These are phyloP conservation scores for Podarcis cretensis DNA, from an alignment of 2,113 vertebrate genomes.

Conservation along the genomic window DNA sequence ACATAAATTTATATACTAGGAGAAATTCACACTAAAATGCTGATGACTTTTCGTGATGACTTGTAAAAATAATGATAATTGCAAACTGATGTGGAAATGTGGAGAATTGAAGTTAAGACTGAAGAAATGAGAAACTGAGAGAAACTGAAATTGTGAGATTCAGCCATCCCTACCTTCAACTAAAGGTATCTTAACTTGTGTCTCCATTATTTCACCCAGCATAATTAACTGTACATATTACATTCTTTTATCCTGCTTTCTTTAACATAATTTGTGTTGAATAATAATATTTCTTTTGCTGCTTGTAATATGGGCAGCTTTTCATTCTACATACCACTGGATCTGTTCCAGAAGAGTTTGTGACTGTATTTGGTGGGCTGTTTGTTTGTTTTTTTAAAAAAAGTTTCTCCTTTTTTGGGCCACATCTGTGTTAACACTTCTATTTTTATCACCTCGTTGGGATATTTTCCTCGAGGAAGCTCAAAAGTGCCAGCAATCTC, in stretches of 20 bases:
- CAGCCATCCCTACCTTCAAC: too few species aligned
- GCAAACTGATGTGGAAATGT: too few species aligned
- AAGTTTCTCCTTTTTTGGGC: slow-evolving; percentile 22
- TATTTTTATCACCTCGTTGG: slow-evolving; percentile 59
- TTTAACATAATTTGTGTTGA: slow-evolving; percentile 47
- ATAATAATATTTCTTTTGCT: slow-evolving; percentile 57
- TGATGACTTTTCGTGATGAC: too few species aligned
- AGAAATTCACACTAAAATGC: too few species aligned
- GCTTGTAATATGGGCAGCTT: slow-evolving; percentile 33
- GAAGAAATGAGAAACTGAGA: too few species aligned
- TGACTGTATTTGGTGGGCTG: not conserved
- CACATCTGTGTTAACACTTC: slow-evolving; percentile 61
- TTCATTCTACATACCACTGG: slow-evolving; percentile 58
- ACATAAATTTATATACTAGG: too few species aligned
- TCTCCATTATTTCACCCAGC: slow-evolving; percentile 11
- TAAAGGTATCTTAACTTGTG: not conserved
- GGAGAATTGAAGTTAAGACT: too few species aligned
- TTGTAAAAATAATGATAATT: too few species aligned
- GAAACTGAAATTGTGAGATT: too few species aligned
- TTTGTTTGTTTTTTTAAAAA: not conserved
- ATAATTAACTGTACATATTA: not conserved
- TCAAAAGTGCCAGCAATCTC: slow-evolving; percentile 12
- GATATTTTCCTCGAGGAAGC: slow-evolving; percentile 57
- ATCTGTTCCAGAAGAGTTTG: slow-evolving; percentile 57
- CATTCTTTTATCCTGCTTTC: slow-evolving; percentile 47